A percentile compares a stretch with the other conserved stretches of the same genome.
phyloP scores from a whole-genome alignment of 2,888 invertebrate species.

The Aquatica leii region DNA sequence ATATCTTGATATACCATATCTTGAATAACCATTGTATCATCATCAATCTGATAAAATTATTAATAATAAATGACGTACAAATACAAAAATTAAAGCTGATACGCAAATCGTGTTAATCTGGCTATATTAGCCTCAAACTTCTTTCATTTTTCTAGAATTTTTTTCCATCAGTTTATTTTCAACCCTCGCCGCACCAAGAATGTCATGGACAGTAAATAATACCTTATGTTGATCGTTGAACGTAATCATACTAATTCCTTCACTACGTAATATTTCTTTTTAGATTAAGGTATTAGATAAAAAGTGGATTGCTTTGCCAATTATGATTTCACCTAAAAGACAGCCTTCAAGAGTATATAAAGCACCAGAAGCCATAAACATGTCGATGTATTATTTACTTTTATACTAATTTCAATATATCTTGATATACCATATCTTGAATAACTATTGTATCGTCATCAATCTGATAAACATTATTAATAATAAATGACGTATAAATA shows the following conservation, averaged over 20 bases:
- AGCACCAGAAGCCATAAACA: slow-evolving; percentile 16
- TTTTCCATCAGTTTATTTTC: too few relatives aligned
- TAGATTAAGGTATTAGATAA: slow-evolving; percentile 81
- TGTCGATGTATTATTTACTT: slow-evolving; percentile 1
- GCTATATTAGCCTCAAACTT: too few relatives aligned
- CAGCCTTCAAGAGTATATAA: slow-evolving; percentile 64
- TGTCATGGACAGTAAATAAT: too few relatives aligned
- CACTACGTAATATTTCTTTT: slow-evolving; percentile 92
- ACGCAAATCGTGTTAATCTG: too few relatives aligned
- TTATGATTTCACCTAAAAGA: slow-evolving; percentile 81
- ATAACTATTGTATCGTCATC: slow-evolving; percentile 66
- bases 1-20: too few relatives aligned
- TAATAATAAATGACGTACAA: too few relatives aligned
- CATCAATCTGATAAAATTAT: slow-evolving; percentile 66
- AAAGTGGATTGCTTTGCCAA: slow-evolving; percentile 90
- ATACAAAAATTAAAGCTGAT: background rate
- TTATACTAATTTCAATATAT: background rate
- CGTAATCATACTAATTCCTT: slow-evolving; percentile 88
- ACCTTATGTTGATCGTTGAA: slow-evolving; percentile 84
- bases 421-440: slow-evolving; percentile 59
- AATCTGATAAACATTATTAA: slow-evolving; percentile 55
- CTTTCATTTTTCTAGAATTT: too few relatives aligned
- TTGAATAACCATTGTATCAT: slow-evolving; percentile 65
- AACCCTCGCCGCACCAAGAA: too few relatives aligned
- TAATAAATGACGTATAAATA: too few relatives aligned